These are phyloP conservation scores for Tridacna gigas DNA, from an alignment of 2,888 invertebrate species.

Conservation along the genomic window DNA sequence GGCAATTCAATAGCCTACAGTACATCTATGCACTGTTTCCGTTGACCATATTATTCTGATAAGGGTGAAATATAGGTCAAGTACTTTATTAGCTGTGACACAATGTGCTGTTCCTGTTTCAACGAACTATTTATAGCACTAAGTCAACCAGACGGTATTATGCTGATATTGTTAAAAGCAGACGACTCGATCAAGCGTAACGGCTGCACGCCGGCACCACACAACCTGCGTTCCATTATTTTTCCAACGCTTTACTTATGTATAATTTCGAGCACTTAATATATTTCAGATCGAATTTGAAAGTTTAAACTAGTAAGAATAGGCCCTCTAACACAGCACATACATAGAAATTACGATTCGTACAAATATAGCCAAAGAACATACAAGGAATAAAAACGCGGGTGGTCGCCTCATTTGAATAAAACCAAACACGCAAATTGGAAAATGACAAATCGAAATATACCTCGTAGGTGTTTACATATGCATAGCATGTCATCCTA, in stretches of 20 bases:
- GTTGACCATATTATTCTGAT: too few species aligned
- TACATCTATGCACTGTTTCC: too few species aligned
- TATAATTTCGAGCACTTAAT: too few species aligned
- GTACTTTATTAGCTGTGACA: background rate
- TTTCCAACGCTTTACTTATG: too few species aligned
- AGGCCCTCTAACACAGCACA: background rate
- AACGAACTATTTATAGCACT: constrained; percentile 11
- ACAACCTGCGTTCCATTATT: background rate
- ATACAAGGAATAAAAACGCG: constrained; percentile 2
- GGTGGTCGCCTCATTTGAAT: constrained; percentile 28
- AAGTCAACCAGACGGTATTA: constrained; percentile 26
- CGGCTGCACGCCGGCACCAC: background rate
- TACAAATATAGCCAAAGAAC: background rate
- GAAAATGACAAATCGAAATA: constrained; percentile 3
- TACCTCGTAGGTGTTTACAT: too few species aligned
- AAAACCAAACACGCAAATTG: constrained; percentile 18
- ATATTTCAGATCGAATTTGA: too few species aligned
- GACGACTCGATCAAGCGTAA: constrained; percentile 17
- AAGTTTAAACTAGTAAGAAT: too few species aligned
- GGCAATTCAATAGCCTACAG: too few species aligned
- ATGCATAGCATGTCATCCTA: too few species aligned
- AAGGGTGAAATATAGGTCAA: constrained; percentile 28
- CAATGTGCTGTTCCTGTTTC: constrained; percentile 24
- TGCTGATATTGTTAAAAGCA: constrained; percentile 8
- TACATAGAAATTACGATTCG: background rate